Conservation (phyloP, 2,113 vertebrate species). For the rat (Rattus norvegicus) region GRCr8 NC_086027.1:64452501-64453000, state of each 20-base stretch:
- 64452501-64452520: neutral
- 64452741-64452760: neutral
- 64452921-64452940: slow-evolving; percentile 18
- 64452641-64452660: slow-evolving; percentile 4
- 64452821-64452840: neutral
- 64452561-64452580: neutral
- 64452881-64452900: neutral
- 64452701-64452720: slow-evolving; percentile 8
- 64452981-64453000: neutral
- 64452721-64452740: neutral
- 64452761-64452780: slow-evolving; percentile 20
- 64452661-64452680: slow-evolving; percentile 2
- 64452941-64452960: slow-evolving; percentile 38
- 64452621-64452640: neutral
- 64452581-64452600: slow-evolving; percentile 13
- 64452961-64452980: slow-evolving; percentile 25
- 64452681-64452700: slow-evolving; percentile 1
- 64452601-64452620: neutral
- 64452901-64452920: slow-evolving; percentile 2
- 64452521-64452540: neutral
- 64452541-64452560: neutral
- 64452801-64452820: slow-evolving; percentile 33
- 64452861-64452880: slow-evolving; percentile 41
- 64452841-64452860: slow-evolving; percentile 16
- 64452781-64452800: slow-evolving; percentile 42